phyloP scores from a whole-genome alignment of 2,113 vertebrate species.

The Silurus meridionalis region DNA sequence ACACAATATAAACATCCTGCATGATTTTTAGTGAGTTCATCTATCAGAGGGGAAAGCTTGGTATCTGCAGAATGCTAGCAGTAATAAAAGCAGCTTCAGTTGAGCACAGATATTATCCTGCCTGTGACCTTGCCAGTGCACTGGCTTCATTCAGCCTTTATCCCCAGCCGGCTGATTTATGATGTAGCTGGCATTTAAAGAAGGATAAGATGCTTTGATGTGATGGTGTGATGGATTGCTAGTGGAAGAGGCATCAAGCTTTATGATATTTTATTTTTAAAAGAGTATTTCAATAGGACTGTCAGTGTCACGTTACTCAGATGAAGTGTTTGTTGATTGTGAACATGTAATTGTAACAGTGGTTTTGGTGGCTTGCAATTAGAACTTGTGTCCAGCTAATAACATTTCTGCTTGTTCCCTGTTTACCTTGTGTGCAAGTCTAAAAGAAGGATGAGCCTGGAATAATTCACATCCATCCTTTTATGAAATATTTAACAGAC shows the following conservation, averaged over 20 bases:
- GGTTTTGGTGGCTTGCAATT: background rate
- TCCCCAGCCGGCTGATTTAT: conserved; percentile 51
- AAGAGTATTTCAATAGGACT: conserved; percentile 31
- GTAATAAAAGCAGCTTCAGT: conserved; percentile 65
- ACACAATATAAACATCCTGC: background rate
- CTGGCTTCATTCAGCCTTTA: conserved; percentile 38
- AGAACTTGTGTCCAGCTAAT: background rate
- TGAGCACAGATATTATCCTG: conserved; percentile 57
- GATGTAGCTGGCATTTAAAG: conserved; percentile 45
- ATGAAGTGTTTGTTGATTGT: conserved; percentile 33
- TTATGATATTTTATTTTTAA: conserved; percentile 48
- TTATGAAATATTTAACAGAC: conserved; percentile 24
- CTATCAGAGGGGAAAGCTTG: conserved; percentile 49
- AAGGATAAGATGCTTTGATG: conserved; percentile 38
- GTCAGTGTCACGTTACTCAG: conserved; percentile 27
- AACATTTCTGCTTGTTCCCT: conserved; percentile 4
- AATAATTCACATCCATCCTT: conserved; percentile 27
- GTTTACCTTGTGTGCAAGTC: too few species aligned
- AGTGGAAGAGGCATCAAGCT: conserved; percentile 33
- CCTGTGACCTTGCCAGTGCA: conserved; percentile 1
- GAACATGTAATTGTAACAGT: conserved; percentile 19
- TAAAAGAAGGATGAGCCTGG: conserved; percentile 5
- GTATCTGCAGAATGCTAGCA: conserved; percentile 59
- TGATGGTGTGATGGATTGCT: conserved; percentile 46
- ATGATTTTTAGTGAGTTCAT: conserved; percentile 33